Evolutionary conservation across 2,113 vertebrate genomes (phyloP).

Genomic region (Limnothrissa miodon): DNA sequence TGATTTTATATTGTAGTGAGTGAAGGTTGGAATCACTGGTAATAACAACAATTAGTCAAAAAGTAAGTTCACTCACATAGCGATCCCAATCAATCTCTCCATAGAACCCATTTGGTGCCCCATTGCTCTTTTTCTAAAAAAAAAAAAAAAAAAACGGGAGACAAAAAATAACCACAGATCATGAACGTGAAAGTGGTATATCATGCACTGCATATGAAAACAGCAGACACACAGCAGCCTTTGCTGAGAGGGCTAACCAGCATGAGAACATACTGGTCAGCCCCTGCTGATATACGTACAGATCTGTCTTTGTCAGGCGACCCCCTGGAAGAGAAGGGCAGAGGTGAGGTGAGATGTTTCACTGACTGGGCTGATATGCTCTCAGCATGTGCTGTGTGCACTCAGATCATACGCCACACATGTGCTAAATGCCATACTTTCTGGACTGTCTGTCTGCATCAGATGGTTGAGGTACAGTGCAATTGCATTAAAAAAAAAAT

Average conservation of each 20-base stretch:
- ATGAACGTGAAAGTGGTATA: neutral
- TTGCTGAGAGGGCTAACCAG: neutral
- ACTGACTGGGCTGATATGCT: neutral
- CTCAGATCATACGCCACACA: neutral
- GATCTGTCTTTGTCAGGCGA: conserved; percentile 92
- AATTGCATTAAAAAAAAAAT: neutral
- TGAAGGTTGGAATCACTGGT: too few relatives aligned
- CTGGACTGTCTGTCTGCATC: neutral
- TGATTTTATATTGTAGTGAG: neutral
- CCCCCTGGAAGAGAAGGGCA: conserved; percentile 71
- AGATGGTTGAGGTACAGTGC: neutral
- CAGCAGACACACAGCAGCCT: neutral
- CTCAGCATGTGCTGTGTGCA: neutral
- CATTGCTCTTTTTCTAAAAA: conserved; percentile 90
- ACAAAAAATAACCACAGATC: too few relatives aligned
- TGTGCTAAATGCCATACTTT: neutral
- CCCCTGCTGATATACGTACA: conserved; percentile 76
- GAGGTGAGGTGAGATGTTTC: neutral
- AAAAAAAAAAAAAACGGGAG: conserved; percentile 5
- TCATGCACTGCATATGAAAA: neutral
- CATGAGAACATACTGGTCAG: neutral
- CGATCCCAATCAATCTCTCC: conserved; percentile 98
- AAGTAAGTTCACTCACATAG: conserved; percentile 79
- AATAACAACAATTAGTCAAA: neutral
- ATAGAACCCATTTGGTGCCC: conserved; percentile 95